Evolutionary conservation across 2,797 vertebrate genomes (phyloP), one percentile per base, ranked within the genome.

Genomic region (Paguma larvata): DNA sequence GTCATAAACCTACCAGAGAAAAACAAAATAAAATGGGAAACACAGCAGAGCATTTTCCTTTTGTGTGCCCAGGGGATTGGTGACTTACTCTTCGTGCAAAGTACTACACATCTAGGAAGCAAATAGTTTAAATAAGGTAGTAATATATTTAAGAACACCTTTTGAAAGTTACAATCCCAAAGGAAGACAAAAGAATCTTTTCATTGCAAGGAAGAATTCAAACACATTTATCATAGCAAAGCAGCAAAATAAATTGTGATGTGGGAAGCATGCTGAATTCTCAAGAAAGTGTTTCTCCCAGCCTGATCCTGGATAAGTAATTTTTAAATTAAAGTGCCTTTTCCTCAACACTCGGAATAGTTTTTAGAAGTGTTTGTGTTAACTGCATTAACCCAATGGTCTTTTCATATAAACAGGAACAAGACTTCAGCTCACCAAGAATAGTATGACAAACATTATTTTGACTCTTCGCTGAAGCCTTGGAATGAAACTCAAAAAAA

Each of bases 331-430:
- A 85, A 90, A 96, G 73, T 93, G 15, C 21, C 80, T 91, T 98
- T 97, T 97, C 90, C 67, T 98, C 65, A 94, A 84, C 65, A 91
- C 70, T 97, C 95, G 82, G 96, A 97, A 97, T 68, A 85, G 38
- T 97, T 92, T 87, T 77, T 93, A 78, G 63, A 92, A 86, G 56
- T 67, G 38, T 34, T 72, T 79, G 90, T 79, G 53, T 94, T 94
- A 96, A 92, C 85, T 86, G 23, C 32, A 89, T 83, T 97, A 95
- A 97, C 80, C 23, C 96, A 98, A 91, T 32, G 90, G 56, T 25
- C 59, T 83, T 85, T 97, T 85, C 18, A 79, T 95, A 14, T 94
- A 97, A 98, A 97, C 92, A 97, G 97, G 96, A 97, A 96, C 34
- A 97, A 84, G 86, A 89, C 56, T 83, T 97, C 46, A 94, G 86